Evolutionary conservation across 2,797 vertebrate genomes (phyloP), one percentile per base, ranked within the genome.

Genomic region (Melanotaenia pygmaea): DNA sequence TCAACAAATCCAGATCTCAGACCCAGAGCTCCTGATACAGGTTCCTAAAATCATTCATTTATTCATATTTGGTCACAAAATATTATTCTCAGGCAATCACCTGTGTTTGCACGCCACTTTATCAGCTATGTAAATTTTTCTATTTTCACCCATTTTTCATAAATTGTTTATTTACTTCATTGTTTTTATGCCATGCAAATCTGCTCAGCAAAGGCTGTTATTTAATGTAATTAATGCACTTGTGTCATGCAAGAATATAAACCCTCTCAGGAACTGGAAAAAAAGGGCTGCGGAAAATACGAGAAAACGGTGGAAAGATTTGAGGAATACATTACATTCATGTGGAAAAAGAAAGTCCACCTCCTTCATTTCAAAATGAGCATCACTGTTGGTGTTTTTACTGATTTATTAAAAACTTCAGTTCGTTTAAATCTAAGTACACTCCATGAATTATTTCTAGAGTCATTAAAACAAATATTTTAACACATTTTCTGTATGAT

Each of bases 1-100:
- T 43, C 63, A 81, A 86, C 68, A 80, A 80, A 85, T 70, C 35
- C 73, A 54, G 34, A 67, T 56, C 68, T 59, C 28, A 58, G 35
- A 53, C 24, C 32, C 20, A 71, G 76, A 85, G 50, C 66, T 26
- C 30, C 11, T 34, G 24, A 60, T 34, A 59, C 14, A 70, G 20
- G 81, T 30, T 45, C 28, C 64, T 43, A 22, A 64, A 80, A 68
- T n/a, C 60, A 56, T 70, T 68, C 51, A 72, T 72, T 77, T 53
- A 66, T 63, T 75, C 56, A 70, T n/a, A 64, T 72, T 73, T 30
- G 59, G 54, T 66, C 28, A 38, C 35, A 5, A 64, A 79, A 72
- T 61, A 51, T 45, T 71, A 38, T 50, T 64, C 56, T n/a, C 30
- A 24, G 32, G 53, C 65, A 28, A 72, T 28, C 50, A 51, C 4